These are phyloP conservation scores for Isichthys henryi DNA, from an alignment of 2,113 vertebrate genomes.

Conservation along the genomic window DNA sequence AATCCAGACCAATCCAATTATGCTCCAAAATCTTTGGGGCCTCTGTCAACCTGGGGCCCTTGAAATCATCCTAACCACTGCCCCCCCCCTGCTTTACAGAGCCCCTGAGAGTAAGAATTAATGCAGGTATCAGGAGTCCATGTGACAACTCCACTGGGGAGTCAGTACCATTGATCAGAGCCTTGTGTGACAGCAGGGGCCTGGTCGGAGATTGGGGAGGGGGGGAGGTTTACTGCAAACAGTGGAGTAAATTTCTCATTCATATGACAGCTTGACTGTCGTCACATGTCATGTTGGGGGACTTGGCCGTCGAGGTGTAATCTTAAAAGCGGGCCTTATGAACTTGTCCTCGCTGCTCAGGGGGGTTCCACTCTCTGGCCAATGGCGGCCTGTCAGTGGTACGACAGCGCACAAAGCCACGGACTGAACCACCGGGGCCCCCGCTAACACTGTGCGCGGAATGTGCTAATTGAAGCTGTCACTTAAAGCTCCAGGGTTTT, in stretches of 20 bases:
- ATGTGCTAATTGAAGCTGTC: neutral
- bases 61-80: neutral
- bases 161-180: neutral
- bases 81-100: neutral
- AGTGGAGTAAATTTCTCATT: neutral
- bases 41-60: neutral
- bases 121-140: neutral
- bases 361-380: neutral
- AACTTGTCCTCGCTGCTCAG: neutral
- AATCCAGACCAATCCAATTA: neutral
- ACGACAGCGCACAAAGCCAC: neutral
- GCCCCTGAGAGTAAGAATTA: neutral
- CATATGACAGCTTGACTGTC: neutral
- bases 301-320: neutral
- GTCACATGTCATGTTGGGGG: too few relatives aligned
- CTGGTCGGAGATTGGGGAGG: neutral
- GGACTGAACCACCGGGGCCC: neutral
- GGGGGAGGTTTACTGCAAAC: neutral
- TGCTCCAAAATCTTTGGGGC: neutral
- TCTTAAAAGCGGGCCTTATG: neutral
- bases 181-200: neutral
- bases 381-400: neutral
- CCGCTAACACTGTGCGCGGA: neutral
- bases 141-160: neutral
- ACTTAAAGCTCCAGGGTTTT: neutral